These are phyloP conservation scores for Vesta saturnalis DNA, from an alignment of 2,888 invertebrate genomes.

Conservation along the genomic window DNA sequence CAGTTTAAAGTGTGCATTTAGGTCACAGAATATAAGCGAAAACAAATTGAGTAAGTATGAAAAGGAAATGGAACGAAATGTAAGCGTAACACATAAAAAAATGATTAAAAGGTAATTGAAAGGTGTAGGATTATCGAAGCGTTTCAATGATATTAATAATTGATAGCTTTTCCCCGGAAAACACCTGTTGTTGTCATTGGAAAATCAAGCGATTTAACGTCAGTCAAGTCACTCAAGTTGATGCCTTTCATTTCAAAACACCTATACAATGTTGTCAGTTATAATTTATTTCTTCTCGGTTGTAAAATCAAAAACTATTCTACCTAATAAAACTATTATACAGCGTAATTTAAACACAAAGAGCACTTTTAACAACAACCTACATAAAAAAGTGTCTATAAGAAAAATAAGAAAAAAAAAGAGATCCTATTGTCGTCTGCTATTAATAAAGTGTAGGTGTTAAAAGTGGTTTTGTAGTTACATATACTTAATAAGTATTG, in stretches of 20 bases:
- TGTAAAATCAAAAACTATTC: background rate
- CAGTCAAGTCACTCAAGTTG: slow-evolving; percentile 28
- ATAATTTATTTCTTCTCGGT: background rate
- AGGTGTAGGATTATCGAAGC: slow-evolving; percentile 9
- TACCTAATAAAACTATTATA: slow-evolving; percentile 27
- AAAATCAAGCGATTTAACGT: slow-evolving; percentile 31
- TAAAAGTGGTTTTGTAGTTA: slow-evolving; percentile 31
- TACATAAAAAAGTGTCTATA: slow-evolving; percentile 42
- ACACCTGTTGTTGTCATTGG: slow-evolving; percentile 44
- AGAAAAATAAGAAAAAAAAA: slow-evolving; percentile 27
- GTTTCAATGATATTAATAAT: slow-evolving; percentile 30
- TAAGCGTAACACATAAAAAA: too few species aligned
- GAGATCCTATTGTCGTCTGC: slow-evolving; percentile 48
- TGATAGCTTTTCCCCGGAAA: slow-evolving; percentile 40
- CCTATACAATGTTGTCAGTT: slow-evolving; percentile 1
- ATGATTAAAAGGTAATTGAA: too few species aligned
- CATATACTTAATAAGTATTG: slow-evolving; percentile 18
- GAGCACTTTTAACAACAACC: slow-evolving; percentile 31
- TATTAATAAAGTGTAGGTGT: slow-evolving; percentile 50
- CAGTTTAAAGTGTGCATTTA: too few species aligned
- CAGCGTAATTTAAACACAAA: slow-evolving; percentile 38
- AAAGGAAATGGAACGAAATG: too few species aligned
- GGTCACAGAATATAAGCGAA: too few species aligned
- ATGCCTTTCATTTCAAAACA: slow-evolving; percentile 27
- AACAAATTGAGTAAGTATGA: too few species aligned